Conservation (phyloP, 2,888 invertebrate genomes). For the Agrypnus murinus region DNA sequence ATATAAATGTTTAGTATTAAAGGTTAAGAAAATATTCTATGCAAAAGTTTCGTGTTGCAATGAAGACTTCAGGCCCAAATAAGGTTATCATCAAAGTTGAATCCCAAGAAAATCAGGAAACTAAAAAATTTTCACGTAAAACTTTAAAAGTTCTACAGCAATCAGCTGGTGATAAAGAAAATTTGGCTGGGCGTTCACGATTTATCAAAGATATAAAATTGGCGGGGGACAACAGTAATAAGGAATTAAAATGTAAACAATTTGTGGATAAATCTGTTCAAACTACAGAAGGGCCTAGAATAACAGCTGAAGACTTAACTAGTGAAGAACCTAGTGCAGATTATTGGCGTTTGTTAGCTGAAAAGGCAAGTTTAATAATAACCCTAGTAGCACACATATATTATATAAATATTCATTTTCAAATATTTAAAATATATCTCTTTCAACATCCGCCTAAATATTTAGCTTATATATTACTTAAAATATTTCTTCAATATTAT, state of each 20-base stretch:
- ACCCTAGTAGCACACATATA: too few species aligned
- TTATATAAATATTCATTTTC: too few species aligned
- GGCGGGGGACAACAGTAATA: slow-evolving; percentile 62
- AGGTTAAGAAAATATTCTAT: too few species aligned
- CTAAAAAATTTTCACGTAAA: slow-evolving; percentile 76
- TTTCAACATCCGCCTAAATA: too few species aligned
- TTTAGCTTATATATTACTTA: too few species aligned
- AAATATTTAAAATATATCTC: too few species aligned
- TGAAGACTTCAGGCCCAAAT: slow-evolving; percentile 64
- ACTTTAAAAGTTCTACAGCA: slow-evolving; percentile 85
- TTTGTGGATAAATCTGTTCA: slow-evolving; percentile 77
- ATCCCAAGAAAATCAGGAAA: slow-evolving; percentile 74
- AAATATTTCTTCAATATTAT: too few species aligned
- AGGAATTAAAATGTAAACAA: slow-evolving; percentile 72
- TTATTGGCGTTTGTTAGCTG: slow-evolving; percentile 86
- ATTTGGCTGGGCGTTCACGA: slow-evolving; percentile 79
- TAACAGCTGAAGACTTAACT: slow-evolving; percentile 82
- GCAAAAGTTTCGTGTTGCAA: too few species aligned
- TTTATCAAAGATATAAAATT: slow-evolving; percentile 63
- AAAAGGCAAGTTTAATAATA: too few species aligned
- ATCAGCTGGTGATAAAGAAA: slow-evolving; percentile 83
- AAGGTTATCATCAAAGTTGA: slow-evolving; percentile 43
- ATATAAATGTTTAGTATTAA: too few species aligned
- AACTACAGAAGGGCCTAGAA: slow-evolving; percentile 74
- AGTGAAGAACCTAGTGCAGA: slow-evolving; percentile 78